phyloP scores from a whole-genome alignment of 2,797 vertebrate species.

The Oceanodroma leucorhoa region DNA sequence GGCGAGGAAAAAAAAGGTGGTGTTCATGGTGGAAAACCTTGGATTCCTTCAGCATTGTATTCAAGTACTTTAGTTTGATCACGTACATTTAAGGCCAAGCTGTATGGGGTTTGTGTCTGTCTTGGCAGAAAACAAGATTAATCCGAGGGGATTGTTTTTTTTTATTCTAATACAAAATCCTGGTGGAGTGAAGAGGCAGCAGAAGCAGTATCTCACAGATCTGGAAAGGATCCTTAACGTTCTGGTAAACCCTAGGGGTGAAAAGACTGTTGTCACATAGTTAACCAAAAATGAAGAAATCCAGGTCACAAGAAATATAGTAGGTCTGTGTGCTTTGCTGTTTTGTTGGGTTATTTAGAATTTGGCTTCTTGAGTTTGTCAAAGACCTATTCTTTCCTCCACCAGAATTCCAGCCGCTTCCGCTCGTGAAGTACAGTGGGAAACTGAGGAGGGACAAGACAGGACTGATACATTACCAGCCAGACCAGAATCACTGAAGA shows the following conservation, averaged over 20 bases:
- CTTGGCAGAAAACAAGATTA: not conserved
- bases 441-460: not conserved
- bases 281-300: not conserved
- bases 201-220: not conserved
- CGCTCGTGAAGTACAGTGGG: not conserved
- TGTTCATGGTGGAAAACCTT: not conserved
- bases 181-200: not conserved
- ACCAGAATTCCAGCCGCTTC: not conserved
- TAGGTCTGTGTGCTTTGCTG: not conserved
- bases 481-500: not conserved
- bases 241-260: not conserved
- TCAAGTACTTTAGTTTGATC: not conserved
- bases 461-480: not conserved
- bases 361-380: not conserved
- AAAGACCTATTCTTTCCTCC: not conserved
- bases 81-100: not conserved
- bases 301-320: not conserved
- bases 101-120: not conserved
- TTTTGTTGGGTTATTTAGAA: not conserved
- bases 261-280: not conserved
- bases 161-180: not conserved
- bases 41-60: not conserved
- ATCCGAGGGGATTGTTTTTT: not conserved
- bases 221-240: not conserved
- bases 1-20: not conserved